These are phyloP conservation scores for Anthopleura xanthogrammica DNA, from an alignment of 92 coral and sea anemone genomes.

Conservation along the genomic window DNA sequence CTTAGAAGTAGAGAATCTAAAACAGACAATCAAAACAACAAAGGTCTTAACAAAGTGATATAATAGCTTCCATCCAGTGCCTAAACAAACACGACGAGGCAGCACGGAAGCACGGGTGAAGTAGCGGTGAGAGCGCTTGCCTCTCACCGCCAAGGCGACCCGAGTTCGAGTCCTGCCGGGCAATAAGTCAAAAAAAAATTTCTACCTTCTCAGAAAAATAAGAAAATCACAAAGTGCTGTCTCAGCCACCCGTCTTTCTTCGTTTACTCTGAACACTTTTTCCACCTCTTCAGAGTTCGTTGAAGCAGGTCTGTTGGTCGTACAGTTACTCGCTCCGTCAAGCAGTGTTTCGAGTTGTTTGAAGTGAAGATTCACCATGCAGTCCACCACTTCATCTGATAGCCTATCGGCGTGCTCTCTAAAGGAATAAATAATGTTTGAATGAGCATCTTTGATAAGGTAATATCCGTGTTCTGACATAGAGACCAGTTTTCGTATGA, in stretches of 20 bases:
- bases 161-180: no score
- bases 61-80: no score
- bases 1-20: constrained; percentile 55
- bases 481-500: not conserved
- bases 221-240: constrained; percentile 81
- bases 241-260: constrained; percentile 62
- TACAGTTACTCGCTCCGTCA: constrained; percentile 29
- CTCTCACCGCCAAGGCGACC: no score
- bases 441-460: no score
- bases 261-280: constrained; percentile 18
- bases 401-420: constrained; percentile 78
- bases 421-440: not conserved
- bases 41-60: constrained; percentile 6
- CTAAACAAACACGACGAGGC: no score
- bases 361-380: constrained; percentile 65
- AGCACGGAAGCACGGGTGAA: no score
- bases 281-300: constrained; percentile 5
- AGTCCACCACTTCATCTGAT: constrained; percentile 57
- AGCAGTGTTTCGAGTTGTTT: constrained; percentile 56
- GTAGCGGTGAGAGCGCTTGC: no score
- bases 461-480: no score
- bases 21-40: constrained; percentile 23
- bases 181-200: not conserved
- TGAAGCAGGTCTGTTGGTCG: not conserved
- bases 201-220: constrained; percentile 58